Evolutionary conservation across 2,113 vertebrate species (phyloP), one percentile per base, ranked within the genome.

Genomic region (Myrmophylax atrothorax): DNA sequence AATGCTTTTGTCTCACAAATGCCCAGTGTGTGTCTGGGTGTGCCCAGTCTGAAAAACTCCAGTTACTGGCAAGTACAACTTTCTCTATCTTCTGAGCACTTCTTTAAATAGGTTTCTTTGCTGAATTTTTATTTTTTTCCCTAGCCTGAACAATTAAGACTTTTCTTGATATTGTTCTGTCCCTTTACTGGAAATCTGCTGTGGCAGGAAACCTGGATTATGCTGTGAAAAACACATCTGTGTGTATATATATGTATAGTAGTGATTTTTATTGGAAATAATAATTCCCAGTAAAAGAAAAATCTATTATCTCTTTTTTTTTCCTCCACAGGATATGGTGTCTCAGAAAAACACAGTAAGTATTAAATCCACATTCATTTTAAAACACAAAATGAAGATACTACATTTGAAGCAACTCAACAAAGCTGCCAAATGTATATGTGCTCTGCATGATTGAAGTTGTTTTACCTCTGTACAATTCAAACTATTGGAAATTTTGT

Each of bases 271-370:
- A 47, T 74, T 82, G 11, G 19, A 87, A 72, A 67, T 69, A 66
- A 38, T 87, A 62, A 80, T 87, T 76, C 17, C 16, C 13, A 76
- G 18, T 84, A 74, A 82, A 94, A 94, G 53, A 7, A 89, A 55
- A 62, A 53, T 92, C 14, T 67, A 19, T 92, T 95, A 2, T 80
- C 10, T 62, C 55, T 67, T 19, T 67, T 73, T 3, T 29, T 58
- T 16, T 96, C 12, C 2, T 5, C 23, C 95, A 23, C 97, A 99
- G 99, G 98, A 99, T 94, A 99, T 99, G 98, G 99, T 99, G 80
- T 98, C 98, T 77, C 99, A 99, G 94, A 99, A 99, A 97, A 99
- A 99, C 97, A 99, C 98, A 98, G 99, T 99, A 98, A 99, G 99
- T 99, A 97, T 97, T 94, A 95, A 92, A 94, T 93, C 73, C 83